Conservation (phyloP, 2,797 vertebrate species). For the Aldrovandia affinis region DNA sequence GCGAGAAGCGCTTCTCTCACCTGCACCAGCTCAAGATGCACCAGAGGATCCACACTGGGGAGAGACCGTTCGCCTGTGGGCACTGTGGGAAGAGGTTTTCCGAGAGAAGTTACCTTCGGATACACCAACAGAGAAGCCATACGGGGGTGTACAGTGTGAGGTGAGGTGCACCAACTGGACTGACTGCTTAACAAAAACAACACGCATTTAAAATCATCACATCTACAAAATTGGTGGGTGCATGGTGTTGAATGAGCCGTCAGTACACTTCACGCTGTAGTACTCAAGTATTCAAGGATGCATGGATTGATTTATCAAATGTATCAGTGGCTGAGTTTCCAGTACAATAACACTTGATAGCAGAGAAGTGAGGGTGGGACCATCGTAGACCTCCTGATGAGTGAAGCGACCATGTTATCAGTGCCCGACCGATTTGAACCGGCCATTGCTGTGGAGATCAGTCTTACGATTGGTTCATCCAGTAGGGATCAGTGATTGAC, state of each 20-base stretch:
- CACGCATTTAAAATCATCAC: not conserved
- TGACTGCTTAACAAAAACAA: not conserved
- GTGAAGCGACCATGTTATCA: not conserved
- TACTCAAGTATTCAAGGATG: not conserved
- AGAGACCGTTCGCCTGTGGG: constrained; percentile 15
- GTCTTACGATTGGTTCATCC: not conserved
- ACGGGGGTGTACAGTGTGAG: not conserved
- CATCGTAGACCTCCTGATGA: not conserved
- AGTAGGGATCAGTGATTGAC: not conserved
- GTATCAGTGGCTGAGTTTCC: not conserved
- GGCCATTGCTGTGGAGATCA: not conserved
- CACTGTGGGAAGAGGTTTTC: constrained; percentile 31
- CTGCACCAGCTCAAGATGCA: constrained; percentile 17
- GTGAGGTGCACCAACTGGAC: not conserved
- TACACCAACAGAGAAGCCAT: constrained; percentile 7
- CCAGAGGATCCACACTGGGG: constrained; percentile 23
- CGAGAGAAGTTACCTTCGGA: constrained; percentile 21
- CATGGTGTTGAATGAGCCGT: not conserved
- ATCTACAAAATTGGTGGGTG: not conserved
- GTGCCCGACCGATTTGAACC: not conserved
- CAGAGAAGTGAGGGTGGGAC: not conserved
- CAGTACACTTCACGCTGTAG: not conserved
- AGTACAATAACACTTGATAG: not conserved
- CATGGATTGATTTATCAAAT: not conserved
- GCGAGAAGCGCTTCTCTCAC: constrained; percentile 10